Evolutionary conservation across 2,113 vertebrate genomes (phyloP).

Genomic region (Cebidichthys violaceus): DNA sequence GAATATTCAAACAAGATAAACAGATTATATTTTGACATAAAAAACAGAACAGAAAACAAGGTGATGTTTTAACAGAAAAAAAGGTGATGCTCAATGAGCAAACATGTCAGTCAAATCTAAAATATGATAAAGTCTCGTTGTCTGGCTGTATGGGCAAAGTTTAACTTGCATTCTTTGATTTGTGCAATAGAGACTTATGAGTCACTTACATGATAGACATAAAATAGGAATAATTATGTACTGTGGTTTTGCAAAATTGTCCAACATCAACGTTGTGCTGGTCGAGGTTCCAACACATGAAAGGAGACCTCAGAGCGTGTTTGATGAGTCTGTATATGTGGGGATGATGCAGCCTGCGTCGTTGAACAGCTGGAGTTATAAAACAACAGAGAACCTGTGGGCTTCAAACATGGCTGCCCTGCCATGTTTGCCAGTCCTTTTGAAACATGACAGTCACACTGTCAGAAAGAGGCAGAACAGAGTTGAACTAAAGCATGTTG

Average conservation of each 20-base stretch:
- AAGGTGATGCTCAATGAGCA: background rate
- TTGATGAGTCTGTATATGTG: constrained; percentile 32
- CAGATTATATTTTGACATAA: background rate
- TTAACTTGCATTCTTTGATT: background rate
- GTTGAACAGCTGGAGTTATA: constrained; percentile 59
- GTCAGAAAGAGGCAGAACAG: constrained; percentile 36
- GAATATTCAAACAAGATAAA: background rate
- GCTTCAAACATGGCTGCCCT: constrained; percentile 73
- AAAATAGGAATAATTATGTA: background rate
- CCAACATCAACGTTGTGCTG: background rate
- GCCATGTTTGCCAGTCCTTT: no score
- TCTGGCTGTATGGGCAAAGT: background rate
- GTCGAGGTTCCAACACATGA: constrained; percentile 58
- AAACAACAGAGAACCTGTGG: constrained; percentile 55
- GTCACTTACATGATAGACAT: background rate
- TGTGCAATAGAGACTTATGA: background rate
- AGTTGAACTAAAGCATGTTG: constrained; percentile 20
- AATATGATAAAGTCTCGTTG: background rate
- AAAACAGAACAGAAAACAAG: no score
- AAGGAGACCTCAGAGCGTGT: constrained; percentile 57
- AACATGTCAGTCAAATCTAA: constrained; percentile 11
- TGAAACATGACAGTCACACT: constrained; percentile 62
- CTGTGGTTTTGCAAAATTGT: background rate
- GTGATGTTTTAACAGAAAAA: background rate
- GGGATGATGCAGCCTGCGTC: constrained; percentile 17